Evolutionary conservation across 2,888 invertebrate genomes (phyloP).

Genomic region (Neoitamus cyanurus): DNA sequence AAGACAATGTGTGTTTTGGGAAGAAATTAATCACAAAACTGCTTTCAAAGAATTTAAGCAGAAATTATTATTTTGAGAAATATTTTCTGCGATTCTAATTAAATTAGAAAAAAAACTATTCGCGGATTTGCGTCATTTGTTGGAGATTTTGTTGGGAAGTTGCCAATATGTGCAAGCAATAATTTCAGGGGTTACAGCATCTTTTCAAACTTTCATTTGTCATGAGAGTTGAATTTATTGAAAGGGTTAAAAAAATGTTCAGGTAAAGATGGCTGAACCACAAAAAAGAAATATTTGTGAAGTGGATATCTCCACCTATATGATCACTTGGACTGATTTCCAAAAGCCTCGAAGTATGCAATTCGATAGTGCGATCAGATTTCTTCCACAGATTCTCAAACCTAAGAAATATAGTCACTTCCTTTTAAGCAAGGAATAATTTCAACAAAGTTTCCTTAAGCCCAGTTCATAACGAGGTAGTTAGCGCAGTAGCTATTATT

Average conservation of each 20-base stretch:
- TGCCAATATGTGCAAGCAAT: background rate
- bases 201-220: no score
- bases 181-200: no score
- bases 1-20: background rate
- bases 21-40: background rate
- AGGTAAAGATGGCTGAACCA: no score
- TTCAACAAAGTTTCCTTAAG: no score
- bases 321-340: background rate
- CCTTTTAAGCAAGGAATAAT: no score
- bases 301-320: no score
- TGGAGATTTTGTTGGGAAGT: background rate
- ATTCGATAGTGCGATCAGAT: background rate
- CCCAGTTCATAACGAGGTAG: no score
- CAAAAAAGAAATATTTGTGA: background rate
- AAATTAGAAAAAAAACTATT: background rate
- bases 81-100: background rate
- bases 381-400: background rate
- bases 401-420: no score
- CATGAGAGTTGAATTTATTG: no score
- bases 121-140: background rate
- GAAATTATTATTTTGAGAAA: background rate
- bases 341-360: background rate
- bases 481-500: no score
- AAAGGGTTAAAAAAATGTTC: no score
- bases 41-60: background rate